These are phyloP conservation scores for Lathronympha strigana DNA, from an alignment of 2,888 invertebrate species.

Conservation along the genomic window DNA sequence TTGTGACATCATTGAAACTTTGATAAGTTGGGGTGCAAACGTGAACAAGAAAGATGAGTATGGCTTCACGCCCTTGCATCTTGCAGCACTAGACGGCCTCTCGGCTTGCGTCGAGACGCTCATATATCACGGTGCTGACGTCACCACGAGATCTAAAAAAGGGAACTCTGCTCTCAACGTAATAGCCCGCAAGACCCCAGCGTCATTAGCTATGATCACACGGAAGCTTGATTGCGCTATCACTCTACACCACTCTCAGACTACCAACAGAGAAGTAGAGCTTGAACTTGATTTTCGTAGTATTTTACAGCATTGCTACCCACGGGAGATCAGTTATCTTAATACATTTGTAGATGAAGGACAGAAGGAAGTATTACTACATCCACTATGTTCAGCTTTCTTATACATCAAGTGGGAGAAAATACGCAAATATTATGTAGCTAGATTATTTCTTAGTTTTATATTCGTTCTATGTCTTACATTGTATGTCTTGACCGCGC, in stretches of 20 bases:
- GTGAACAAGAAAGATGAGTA: constrained; percentile 94
- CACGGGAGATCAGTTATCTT: constrained; percentile 93
- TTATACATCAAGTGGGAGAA: constrained; percentile 95
- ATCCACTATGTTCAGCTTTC: constrained; percentile 94
- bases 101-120: constrained; percentile 93
- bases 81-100: constrained; percentile 93
- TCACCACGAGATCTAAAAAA: constrained; percentile 94
- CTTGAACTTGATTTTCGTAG: constrained; percentile 92
- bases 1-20: constrained; percentile 90
- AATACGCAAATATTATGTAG: constrained; percentile 94
- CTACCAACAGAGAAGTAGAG: constrained; percentile 92
- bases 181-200: constrained; percentile 93
- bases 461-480: constrained; percentile 92
- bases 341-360: constrained; percentile 95
- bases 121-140: constrained; percentile 93
- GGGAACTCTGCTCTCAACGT: constrained; percentile 94
- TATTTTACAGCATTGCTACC: constrained; percentile 92
- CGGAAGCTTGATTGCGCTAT: constrained; percentile 93
- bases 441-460: constrained; percentile 90
- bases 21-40: constrained; percentile 91
- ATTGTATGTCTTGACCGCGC: constrained; percentile 90
- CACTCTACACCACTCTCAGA: constrained; percentile 90
- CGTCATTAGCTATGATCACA: constrained; percentile 92
- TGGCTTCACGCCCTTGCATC: constrained; percentile 93
- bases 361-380: constrained; percentile 93